These are phyloP conservation scores for Arrhopalites spinosus DNA, from an alignment of 2,888 invertebrate species.

Conservation along the genomic window DNA sequence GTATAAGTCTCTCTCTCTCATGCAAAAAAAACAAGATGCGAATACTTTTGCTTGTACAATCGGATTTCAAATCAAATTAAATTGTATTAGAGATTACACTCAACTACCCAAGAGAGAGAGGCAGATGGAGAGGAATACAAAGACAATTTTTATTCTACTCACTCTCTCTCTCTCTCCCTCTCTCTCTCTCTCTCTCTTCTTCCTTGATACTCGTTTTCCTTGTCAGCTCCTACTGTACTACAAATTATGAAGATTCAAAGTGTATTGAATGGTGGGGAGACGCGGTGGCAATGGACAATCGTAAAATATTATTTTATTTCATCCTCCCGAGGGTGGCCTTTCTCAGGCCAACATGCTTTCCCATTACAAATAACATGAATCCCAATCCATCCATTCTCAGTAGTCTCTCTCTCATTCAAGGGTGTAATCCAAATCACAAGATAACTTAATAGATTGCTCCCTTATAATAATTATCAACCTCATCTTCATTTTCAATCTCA, in stretches of 20 bases:
- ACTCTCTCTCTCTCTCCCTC: neutral
- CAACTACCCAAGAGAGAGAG: neutral
- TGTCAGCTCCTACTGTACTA: neutral
- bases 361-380: too few species aligned
- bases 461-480: neutral
- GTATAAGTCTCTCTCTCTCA: too few species aligned
- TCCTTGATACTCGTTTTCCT: neutral
- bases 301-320: too few species aligned
- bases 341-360: neutral
- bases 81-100: slow-evolving; percentile 3
- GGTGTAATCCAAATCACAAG: too few species aligned
- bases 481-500: neutral
- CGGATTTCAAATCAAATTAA: slow-evolving; percentile 19
- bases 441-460: neutral
- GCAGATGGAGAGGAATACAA: too few species aligned
- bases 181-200: neutral
- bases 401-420: too few species aligned
- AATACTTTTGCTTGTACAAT: slow-evolving; percentile 14
- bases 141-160: neutral
- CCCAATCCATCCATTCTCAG: too few species aligned
- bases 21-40: neutral
- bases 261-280: neutral
- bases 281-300: too few species aligned
- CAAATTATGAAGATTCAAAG: neutral
- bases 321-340: too few species aligned